Conservation (phyloP, 2,797 vertebrate genomes). For the Nothura maculosa region DNA sequence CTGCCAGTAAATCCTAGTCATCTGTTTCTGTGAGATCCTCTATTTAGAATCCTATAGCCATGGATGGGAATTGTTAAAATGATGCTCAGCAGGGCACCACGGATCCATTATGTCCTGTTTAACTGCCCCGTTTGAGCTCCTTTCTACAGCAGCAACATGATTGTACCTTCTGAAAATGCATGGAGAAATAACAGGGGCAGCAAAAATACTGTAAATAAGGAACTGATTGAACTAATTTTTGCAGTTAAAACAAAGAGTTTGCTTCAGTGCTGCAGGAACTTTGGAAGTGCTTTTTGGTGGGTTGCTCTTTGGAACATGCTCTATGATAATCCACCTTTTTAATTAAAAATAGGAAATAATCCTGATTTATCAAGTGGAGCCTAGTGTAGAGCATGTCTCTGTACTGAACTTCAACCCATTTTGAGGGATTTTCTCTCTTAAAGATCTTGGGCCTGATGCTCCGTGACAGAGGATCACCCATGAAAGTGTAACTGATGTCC, state of each 20-base stretch:
- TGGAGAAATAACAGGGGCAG: not conserved
- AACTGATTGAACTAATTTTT: not conserved
- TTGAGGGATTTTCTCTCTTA: constrained; percentile 1
- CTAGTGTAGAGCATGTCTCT: not conserved
- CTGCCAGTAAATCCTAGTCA: constrained; percentile 28
- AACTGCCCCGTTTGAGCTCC: not conserved
- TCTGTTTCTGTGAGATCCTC: constrained; percentile 4
- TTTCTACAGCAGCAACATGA: constrained; percentile 13
- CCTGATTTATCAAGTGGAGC: accelerated
- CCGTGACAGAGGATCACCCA: constrained; percentile 45
- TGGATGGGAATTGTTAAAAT: constrained; percentile 6
- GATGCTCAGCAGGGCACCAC: constrained; percentile 10
- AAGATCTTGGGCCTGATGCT: not conserved
- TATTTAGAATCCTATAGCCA: constrained; percentile 19
- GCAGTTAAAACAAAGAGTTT: not conserved
- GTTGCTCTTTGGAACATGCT: not conserved
- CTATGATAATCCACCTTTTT: not conserved
- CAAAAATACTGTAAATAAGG: not conserved
- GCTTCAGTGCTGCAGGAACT: not conserved
- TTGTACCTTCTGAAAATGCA: not conserved
- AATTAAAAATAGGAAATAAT: not conserved
- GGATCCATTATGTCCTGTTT: constrained; percentile 14
- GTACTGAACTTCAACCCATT: not conserved
- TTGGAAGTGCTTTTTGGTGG: not conserved
- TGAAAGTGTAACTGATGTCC: constrained; percentile 44